A percentile compares a stretch with the other conserved stretches of the same genome.
Conservation (phyloP, 1,140 invertebrate genomes). For the Brachionus manjavacas region DNA sequence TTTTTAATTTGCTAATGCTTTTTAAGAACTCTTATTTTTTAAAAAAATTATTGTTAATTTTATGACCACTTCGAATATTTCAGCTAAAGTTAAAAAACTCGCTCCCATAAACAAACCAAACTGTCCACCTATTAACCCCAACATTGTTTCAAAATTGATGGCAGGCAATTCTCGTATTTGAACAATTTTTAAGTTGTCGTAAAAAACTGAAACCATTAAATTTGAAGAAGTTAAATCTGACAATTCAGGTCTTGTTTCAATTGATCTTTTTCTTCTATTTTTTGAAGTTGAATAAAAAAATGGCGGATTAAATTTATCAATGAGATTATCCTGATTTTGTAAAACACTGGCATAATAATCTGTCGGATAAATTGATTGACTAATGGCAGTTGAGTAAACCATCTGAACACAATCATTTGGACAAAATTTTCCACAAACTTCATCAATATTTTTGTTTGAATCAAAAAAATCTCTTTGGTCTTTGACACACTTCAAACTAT, state of each 20-base stretch:
- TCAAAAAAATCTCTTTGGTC: background rate
- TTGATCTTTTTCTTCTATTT: background rate
- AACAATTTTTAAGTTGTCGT: background rate
- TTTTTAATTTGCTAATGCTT: too few relatives aligned
- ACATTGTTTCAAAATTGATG: background rate
- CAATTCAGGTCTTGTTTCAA: background rate
- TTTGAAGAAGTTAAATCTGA: background rate
- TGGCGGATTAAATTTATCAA: background rate
- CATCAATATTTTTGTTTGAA: background rate
- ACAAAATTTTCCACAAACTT: conserved; percentile 18
- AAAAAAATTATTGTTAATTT: background rate
- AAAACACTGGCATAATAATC: conserved; percentile 1
- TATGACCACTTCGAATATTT: background rate
- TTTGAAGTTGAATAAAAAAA: background rate
- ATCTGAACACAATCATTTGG: background rate
- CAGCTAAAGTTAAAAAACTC: background rate
- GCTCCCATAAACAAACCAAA: background rate
- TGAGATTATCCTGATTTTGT: background rate
- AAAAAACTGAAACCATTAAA: conserved; percentile 4
- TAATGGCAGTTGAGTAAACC: background rate
- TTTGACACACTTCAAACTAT: background rate
- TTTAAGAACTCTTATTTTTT: too few relatives aligned
- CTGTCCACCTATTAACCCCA: background rate
- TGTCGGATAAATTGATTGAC: conserved; percentile 11
- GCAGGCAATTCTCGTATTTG: background rate